phyloP scores from a whole-genome alignment of 2,888 invertebrate species.

The Pachliopta kotzebuea region DNA sequence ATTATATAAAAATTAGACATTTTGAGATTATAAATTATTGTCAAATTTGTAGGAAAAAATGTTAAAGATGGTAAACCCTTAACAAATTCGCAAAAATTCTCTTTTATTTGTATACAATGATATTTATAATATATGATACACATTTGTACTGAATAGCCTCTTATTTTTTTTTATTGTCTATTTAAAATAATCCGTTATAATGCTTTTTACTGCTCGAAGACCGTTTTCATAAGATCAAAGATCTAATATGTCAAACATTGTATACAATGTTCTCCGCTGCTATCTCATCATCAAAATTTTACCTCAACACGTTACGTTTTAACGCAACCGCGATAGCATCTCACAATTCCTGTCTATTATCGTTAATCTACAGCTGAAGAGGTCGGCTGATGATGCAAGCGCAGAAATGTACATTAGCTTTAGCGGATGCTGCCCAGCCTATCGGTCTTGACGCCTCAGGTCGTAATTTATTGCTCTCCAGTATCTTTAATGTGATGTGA shows the following conservation, averaged over 20 bases:
- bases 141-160: neutral
- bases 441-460: slow-evolving; percentile 24
- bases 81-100: neutral
- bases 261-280: slow-evolving; percentile 13
- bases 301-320: slow-evolving; percentile 29
- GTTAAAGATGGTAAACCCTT: too few relatives aligned
- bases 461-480: slow-evolving; percentile 18
- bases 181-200: neutral
- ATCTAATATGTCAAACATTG: slow-evolving; percentile 11
- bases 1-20: too few relatives aligned
- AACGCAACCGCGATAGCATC: slow-evolving; percentile 32
- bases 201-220: neutral
- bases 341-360: slow-evolving; percentile 33
- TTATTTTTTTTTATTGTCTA: neutral
- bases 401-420: slow-evolving; percentile 32
- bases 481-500: slow-evolving; percentile 13
- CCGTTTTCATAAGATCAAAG: neutral
- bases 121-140: slow-evolving; percentile 9
- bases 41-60: too few relatives aligned
- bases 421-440: slow-evolving; percentile 16
- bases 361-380: slow-evolving; percentile 32
- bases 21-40: too few relatives aligned
- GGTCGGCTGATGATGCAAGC: slow-evolving; percentile 29
- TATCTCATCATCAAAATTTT: slow-evolving; percentile 30
- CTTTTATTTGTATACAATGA: neutral